phyloP scores from a whole-genome alignment of 2,888 invertebrate species.

The Drosophila buzzatii region DNA sequence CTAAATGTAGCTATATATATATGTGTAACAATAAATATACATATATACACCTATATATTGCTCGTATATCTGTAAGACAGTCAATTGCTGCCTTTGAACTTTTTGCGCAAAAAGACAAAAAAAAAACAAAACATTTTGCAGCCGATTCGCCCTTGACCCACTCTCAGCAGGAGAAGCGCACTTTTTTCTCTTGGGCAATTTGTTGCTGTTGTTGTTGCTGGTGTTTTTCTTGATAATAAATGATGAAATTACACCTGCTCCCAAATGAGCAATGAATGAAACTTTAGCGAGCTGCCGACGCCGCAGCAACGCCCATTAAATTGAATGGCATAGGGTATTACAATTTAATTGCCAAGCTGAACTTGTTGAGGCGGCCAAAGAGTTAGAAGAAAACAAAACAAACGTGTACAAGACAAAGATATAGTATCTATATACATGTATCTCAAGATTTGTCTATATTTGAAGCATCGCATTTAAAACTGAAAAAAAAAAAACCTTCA shows the following conservation, averaged over 20 bases:
- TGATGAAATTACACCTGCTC: slow-evolving; percentile 68
- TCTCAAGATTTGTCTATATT: slow-evolving; percentile 3
- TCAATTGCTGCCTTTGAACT: slow-evolving; percentile 30
- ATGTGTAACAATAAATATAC: slow-evolving; percentile 1
- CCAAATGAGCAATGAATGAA: slow-evolving; percentile 66
- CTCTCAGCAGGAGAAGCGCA: slow-evolving; percentile 46
- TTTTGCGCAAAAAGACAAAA: slow-evolving; percentile 51
- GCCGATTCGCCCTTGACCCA: slow-evolving; percentile 72
- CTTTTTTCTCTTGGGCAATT: slow-evolving; percentile 2
- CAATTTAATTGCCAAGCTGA: slow-evolving; percentile 66
- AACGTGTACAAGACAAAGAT: slow-evolving; percentile 5
- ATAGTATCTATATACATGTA: neutral
- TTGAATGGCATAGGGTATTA: slow-evolving; percentile 56
- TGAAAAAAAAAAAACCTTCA: slow-evolving; percentile 57
- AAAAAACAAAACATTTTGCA: slow-evolving; percentile 33
- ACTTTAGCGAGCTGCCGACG: slow-evolving; percentile 6
- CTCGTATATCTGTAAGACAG: slow-evolving; percentile 1
- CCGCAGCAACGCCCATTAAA: slow-evolving; percentile 53
- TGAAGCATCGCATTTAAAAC: neutral
- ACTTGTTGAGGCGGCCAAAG: slow-evolving; percentile 55
- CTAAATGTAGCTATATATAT: neutral
- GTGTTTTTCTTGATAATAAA: slow-evolving; percentile 53
- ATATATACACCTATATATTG: neutral
- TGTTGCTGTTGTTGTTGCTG: slow-evolving; percentile 10
- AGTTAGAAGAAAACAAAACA: slow-evolving; percentile 14